Evolutionary conservation across 1,140 invertebrate species (phyloP).

Genomic region (Diprion similis): DNA sequence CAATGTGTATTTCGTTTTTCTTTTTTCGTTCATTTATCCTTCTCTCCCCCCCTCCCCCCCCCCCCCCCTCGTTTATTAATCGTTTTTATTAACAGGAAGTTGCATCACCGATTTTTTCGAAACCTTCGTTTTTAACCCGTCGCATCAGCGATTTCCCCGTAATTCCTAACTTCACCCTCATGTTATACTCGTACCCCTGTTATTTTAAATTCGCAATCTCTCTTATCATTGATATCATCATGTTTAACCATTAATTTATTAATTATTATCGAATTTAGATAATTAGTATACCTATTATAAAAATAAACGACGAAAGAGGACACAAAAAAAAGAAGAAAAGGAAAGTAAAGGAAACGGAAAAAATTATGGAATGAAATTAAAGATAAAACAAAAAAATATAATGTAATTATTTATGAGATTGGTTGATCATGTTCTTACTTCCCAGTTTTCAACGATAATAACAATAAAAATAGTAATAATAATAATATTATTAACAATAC

Average conservation of each 20-base stretch:
- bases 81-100: not conserved
- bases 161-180: not conserved
- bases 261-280: not conserved
- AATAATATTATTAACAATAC: no score
- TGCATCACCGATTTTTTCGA: not conserved
- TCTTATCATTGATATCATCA: not conserved
- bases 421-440: slow-evolving; percentile 3
- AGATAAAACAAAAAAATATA: not conserved
- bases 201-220: not conserved
- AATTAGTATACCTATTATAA: not conserved
- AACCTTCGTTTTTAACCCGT: no score
- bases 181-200: not conserved
- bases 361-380: not conserved
- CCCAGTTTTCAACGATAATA: not conserved
- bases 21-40: no score
- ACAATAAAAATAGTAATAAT: no score
- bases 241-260: not conserved
- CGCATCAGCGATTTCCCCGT: not conserved
- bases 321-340: not conserved
- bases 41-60: no score
- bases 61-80: no score
- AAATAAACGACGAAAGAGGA: not conserved
- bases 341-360: not conserved
- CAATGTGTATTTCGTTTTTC: no score
- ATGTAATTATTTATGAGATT: not conserved